Evolutionary conservation across 2,888 invertebrate species (phyloP).

Genomic region (Pseudococcus jackbeardsleyi): DNA sequence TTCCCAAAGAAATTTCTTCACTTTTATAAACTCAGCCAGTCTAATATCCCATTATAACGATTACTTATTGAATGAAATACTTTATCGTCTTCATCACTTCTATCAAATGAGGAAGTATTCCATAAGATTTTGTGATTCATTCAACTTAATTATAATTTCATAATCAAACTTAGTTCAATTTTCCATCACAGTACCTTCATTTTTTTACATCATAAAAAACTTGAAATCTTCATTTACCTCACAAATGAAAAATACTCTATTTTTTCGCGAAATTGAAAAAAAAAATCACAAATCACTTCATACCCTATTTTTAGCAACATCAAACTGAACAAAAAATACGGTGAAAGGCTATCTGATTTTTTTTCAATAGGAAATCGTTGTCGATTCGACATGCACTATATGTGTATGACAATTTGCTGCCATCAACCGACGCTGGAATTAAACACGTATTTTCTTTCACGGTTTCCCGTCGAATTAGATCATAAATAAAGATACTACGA

Average conservation of each 20-base stretch:
- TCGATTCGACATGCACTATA: slow-evolving; percentile 34
- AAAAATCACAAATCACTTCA: background rate
- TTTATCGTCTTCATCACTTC: no score
- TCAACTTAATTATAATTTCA: no score
- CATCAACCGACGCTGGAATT: background rate
- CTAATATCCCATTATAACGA: no score
- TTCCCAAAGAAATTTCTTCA: no score
- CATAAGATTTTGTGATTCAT: no score
- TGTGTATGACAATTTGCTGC: slow-evolving; percentile 22
- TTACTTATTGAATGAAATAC: no score
- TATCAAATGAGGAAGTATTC: no score
- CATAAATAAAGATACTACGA: slow-evolving; percentile 33
- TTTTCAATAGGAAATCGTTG: slow-evolving; percentile 25
- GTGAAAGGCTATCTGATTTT: slow-evolving; percentile 18
- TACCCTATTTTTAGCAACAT: background rate
- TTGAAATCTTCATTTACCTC: background rate
- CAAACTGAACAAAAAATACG: background rate
- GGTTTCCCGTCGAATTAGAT: slow-evolving; percentile 40
- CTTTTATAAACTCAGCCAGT: no score
- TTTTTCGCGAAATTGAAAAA: background rate
- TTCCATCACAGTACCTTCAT: background rate
- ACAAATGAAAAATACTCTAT: background rate
- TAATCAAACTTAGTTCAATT: no score
- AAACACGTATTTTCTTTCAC: slow-evolving; percentile 37
- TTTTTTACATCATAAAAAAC: background rate